Conservation (phyloP, 2,888 invertebrate genomes). For the Aricia artaxerxes region DNA sequence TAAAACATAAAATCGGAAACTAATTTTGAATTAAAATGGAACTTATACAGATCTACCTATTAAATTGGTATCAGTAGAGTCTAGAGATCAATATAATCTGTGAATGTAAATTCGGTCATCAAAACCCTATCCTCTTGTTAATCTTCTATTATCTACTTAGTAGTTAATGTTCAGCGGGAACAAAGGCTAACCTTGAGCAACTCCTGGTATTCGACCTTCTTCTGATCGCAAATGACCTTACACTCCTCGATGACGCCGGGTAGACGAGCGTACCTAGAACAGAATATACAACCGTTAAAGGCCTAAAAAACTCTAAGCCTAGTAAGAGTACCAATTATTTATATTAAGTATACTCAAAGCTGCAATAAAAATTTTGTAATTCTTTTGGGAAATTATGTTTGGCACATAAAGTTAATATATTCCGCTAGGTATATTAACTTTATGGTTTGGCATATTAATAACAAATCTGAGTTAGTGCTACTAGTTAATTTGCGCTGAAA, state of each 20-base stretch:
- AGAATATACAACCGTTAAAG: background rate
- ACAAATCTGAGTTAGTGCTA: no score
- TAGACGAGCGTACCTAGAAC: constrained; percentile 85
- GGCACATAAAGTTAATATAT: no score
- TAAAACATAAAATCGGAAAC: background rate
- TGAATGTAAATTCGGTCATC: background rate
- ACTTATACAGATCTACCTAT: background rate
- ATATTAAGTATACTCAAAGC: no score
- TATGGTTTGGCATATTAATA: no score
- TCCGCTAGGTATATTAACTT: no score
- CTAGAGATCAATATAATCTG: background rate
- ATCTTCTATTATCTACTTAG: background rate
- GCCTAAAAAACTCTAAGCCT: background rate
- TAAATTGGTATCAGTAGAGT: no score
- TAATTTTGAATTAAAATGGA: background rate
- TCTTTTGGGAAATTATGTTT: no score
- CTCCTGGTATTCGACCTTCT: constrained; percentile 93
- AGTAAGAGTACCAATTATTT: no score
- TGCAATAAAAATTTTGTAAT: no score
- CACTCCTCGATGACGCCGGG: constrained; percentile 91
- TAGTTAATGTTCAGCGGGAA: constrained; percentile 15
- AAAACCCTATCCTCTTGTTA: constrained; percentile 13
- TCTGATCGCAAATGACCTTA: constrained; percentile 88
- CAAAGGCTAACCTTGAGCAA: constrained; percentile 79
- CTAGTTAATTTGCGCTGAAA: no score